Percentiles rank a stretch among this genome's conserved stretches.
Conservation (phyloP, 2,113 vertebrate genomes). For the Megaceryle maxima region DNA sequence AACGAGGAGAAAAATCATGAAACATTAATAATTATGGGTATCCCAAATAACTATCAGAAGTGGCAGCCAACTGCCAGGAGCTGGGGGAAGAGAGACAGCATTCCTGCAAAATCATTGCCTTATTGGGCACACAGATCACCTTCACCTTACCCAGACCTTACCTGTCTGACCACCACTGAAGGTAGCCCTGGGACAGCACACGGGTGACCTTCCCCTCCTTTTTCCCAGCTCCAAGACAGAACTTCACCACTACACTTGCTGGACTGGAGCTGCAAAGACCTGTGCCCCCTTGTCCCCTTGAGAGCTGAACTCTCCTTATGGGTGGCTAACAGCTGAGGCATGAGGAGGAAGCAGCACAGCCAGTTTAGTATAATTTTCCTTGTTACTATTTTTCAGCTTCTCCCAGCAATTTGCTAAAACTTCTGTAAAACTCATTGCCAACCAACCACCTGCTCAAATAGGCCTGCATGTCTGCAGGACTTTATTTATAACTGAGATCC, state of each 20-base stretch:
- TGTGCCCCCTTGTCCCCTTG: accelerated
- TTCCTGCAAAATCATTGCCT: background rate
- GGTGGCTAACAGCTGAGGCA: background rate
- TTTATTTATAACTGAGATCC: slow-evolving; percentile 45
- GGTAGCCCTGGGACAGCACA: background rate
- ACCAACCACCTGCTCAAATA: slow-evolving; percentile 28
- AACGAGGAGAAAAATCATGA: background rate
- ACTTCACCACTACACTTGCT: background rate
- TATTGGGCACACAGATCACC: accelerated
- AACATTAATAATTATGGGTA: slow-evolving; percentile 36
- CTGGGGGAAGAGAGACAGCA: background rate
- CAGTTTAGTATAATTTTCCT: background rate
- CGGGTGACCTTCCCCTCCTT: background rate
- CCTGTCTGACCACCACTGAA: background rate
- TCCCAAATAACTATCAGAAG: background rate
- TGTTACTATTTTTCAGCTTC: slow-evolving; percentile 29
- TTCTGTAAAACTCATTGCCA: slow-evolving; percentile 45
- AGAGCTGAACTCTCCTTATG: background rate
- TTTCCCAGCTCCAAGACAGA: background rate
- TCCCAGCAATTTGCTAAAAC: slow-evolving; percentile 37
- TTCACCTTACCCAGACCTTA: background rate
- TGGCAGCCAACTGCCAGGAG: background rate
- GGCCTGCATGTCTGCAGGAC: background rate
- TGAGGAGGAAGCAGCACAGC: background rate
- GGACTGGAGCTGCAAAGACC: background rate